Evolutionary conservation across 2,113 vertebrate species (phyloP).

Genomic region (Rousettus leschenaultii): DNA sequence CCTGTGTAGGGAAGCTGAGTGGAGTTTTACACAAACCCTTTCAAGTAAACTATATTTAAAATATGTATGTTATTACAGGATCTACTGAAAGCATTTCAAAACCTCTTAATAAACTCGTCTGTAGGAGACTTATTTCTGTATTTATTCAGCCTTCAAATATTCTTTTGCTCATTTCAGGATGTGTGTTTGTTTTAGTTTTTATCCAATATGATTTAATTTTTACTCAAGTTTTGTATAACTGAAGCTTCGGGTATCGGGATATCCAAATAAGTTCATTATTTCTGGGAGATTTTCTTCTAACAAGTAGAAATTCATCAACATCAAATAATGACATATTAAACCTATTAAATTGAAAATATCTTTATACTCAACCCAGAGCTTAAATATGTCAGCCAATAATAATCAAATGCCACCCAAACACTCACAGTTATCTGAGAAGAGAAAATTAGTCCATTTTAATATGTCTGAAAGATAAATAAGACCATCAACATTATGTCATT

Average conservation of each 20-base stretch:
- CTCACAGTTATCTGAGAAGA: slow-evolving; percentile 76
- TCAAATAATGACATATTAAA: slow-evolving; percentile 80
- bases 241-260: slow-evolving; percentile 65
- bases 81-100: slow-evolving; percentile 75
- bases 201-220: slow-evolving; percentile 52
- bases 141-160: slow-evolving; percentile 78
- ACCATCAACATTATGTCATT: slow-evolving; percentile 76
- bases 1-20: not conserved
- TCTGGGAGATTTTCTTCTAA: slow-evolving; percentile 76
- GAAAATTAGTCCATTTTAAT: slow-evolving; percentile 80
- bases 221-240: slow-evolving; percentile 29
- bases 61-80: slow-evolving; percentile 73
- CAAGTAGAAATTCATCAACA: slow-evolving; percentile 79
- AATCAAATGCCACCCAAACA: slow-evolving; percentile 80
- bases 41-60: slow-evolving; percentile 78
- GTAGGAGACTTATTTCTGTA: slow-evolving; percentile 74
- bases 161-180: slow-evolving; percentile 73
- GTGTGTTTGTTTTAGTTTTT: slow-evolving; percentile 80
- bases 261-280: slow-evolving; percentile 79
- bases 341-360: slow-evolving; percentile 80
- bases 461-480: slow-evolving; percentile 79
- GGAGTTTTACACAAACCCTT: slow-evolving; percentile 69
- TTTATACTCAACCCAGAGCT: slow-evolving; percentile 73
- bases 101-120: slow-evolving; percentile 76
- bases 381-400: slow-evolving; percentile 78